Conservation (phyloP, 2,113 vertebrate genomes). For the Urocitellus parryii region DNA sequence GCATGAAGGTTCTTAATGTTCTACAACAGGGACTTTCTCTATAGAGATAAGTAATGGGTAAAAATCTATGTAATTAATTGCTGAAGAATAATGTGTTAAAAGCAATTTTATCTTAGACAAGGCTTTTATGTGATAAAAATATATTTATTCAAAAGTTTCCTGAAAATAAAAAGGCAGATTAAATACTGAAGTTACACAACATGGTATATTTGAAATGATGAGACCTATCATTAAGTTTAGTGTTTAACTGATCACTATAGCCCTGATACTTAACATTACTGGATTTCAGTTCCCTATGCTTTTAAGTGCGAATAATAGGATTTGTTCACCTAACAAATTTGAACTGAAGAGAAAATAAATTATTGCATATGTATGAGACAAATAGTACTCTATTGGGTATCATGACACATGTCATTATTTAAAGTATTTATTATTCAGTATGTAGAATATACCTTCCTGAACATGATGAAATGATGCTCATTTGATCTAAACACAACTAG, state of each 20-base stretch:
- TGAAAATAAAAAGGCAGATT: background rate
- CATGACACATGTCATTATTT: background rate
- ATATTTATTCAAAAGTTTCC: background rate
- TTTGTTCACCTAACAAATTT: background rate
- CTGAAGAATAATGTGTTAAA: background rate
- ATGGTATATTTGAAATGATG: background rate
- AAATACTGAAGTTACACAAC: background rate
- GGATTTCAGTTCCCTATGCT: background rate
- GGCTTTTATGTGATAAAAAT: background rate
- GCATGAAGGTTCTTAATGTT: background rate
- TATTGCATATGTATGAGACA: background rate
- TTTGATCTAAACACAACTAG: background rate
- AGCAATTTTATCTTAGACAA: background rate
- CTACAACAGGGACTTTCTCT: background rate
- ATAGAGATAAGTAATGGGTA: background rate
- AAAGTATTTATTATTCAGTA: background rate
- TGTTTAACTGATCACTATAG: background rate
- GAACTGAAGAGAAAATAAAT: background rate
- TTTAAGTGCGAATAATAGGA: background rate
- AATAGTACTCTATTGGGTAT: background rate
- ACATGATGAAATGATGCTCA: background rate
- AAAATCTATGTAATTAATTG: constrained; percentile 56
- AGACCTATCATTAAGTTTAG: background rate
- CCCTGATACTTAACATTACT: background rate
- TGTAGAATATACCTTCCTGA: background rate